Base-by-base conservation (phyloP, 2,888 invertebrate species). In the Cosmia pyralina region DNA sequence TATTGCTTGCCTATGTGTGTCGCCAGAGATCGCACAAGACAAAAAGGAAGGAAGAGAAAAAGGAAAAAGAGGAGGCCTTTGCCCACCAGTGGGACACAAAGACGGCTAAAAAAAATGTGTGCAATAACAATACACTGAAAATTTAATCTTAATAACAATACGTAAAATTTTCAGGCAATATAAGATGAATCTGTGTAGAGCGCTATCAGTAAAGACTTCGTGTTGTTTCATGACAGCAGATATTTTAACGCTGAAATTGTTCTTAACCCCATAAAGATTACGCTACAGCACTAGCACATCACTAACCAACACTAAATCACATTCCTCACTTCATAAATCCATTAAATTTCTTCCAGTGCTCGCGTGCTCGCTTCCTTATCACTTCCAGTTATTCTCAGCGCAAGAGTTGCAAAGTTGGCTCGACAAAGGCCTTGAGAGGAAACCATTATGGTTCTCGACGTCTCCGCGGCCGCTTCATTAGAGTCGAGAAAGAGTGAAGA, bases 391-490 rank as follows among this genome's bases (percentile, higher is more conserved):
- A 91, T 87, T 87, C 85, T 88, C 84, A 80, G 87, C 86, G 89
- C 87, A 93, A 93, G 93, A 94, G 93, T 94, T 92, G 90, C 92
- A 90, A 94, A 95, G 94, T 95, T 94, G 90, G 88, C 89, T 92
- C 90, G 88, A 95, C 95, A 95, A 95, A 95, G 93, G 92, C 94
- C 89, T 92, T 89, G 87, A 91, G 93, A 95, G 95, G 94, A 95
- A 95, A 93, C 95, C 95, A 94, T 95, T 95, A 95, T 92, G 93
- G 91, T 92, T 89, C 94, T 93, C 90, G 90, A 94, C 92, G 94
- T 92, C 92, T 92, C 88, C 88, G 91, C 91, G 92, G 93, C 90
- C 90, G 94, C 93, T 95, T 95, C 94, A 94, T 95, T 95, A 94
- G 92, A 91, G 89, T 84, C 83, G 87, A 84, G 91, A 91, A 92